Conservation (phyloP, 2,113 vertebrate genomes). For the Sula dactylatra region DNA sequence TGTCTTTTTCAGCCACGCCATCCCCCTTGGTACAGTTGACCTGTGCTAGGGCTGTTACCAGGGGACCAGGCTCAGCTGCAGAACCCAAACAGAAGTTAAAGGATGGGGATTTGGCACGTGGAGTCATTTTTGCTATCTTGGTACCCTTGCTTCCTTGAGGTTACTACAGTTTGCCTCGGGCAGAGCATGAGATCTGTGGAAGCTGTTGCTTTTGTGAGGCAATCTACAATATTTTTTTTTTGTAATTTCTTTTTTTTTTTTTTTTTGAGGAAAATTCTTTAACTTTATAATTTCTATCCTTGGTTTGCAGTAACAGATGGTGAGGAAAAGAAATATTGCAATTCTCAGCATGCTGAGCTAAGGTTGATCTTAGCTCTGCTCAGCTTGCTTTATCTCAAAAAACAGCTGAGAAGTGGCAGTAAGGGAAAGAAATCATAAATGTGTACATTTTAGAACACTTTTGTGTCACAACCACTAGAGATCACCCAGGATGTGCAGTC, state of each 20-base stretch:
- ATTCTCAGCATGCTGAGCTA: not conserved
- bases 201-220: not conserved
- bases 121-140: not conserved
- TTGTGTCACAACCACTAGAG: not conserved
- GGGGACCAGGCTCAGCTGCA: not conserved
- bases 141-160: not conserved
- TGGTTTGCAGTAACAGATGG: not conserved
- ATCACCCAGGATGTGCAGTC: not conserved
- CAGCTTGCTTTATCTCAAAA: not conserved
- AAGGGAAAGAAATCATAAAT: not conserved
- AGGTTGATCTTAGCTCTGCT: not conserved
- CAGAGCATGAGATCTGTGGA: not conserved
- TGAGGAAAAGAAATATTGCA: not conserved
- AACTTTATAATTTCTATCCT: not conserved
- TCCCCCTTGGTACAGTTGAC: not conserved
- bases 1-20: not conserved
- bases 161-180: not conserved
- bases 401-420: not conserved
- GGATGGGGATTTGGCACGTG: fast-evolving
- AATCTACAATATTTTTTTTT: not conserved
- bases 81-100: not conserved
- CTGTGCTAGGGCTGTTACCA: not conserved
- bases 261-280: not conserved
- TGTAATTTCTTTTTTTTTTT: not conserved
- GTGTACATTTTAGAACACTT: not conserved